A percentile compares a stretch with the other conserved stretches of the same genome.
phyloP scores from a whole-genome alignment of 2,797 vertebrate genomes.

The Erithacus rubecula region DNA sequence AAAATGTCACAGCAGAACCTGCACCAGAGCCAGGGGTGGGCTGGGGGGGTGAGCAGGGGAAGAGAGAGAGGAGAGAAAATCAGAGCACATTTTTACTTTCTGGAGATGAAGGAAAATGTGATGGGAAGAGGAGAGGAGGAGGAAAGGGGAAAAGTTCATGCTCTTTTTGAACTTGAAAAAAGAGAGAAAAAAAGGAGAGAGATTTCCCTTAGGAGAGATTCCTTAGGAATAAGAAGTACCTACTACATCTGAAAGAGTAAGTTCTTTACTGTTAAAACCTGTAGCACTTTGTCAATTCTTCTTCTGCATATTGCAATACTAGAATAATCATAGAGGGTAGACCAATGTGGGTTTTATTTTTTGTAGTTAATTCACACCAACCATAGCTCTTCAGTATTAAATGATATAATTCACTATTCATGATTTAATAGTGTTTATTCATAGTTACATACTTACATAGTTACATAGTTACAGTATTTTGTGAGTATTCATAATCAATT shows the following conservation, averaged over 20 bases:
- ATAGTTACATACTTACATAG: neutral
- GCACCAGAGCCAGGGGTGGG: rapidly evolving
- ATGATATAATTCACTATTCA: neutral
- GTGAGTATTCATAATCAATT: neutral
- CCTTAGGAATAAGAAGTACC: neutral
- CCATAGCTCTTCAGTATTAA: neutral
- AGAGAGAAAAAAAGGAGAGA: neutral
- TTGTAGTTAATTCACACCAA: neutral
- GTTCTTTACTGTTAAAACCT: neutral
- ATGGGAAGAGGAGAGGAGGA: neutral
- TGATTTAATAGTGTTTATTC: neutral
- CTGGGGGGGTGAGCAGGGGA: too few species aligned
- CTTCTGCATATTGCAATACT: neutral
- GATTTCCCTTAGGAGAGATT: neutral
- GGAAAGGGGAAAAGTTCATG: neutral
- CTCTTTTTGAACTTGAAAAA: neutral
- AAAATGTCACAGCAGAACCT: neutral
- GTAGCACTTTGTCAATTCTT: neutral
- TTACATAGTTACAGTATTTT: neutral
- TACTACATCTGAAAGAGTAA: neutral
- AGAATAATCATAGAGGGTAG: neutral
- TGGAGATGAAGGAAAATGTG: neutral
- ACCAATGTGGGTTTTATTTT: neutral
- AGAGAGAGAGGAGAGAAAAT: neutral
- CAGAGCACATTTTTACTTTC: neutral